Conservation (phyloP, 2,888 invertebrate species). For the Drosophila kokeensis region DNA sequence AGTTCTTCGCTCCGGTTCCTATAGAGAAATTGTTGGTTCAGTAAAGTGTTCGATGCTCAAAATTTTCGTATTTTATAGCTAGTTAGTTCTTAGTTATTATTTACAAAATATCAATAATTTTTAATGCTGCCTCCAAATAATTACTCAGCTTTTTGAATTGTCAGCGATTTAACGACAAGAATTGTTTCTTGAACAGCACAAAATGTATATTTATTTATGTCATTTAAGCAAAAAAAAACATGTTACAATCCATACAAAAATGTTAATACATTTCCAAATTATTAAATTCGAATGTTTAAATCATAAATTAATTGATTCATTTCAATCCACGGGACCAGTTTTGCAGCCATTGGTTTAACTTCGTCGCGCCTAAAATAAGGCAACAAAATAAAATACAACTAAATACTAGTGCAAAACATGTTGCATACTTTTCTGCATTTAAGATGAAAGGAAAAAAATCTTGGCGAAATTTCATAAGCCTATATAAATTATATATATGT, state of each 20-base stretch:
- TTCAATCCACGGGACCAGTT: conserved; percentile 7
- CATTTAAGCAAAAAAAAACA: conserved; percentile 27
- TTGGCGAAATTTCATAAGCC: not conserved
- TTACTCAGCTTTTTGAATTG: conserved; percentile 38
- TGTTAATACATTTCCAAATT: conserved; percentile 52
- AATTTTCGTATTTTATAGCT: conserved; percentile 45
- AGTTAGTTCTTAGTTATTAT: conserved; percentile 66
- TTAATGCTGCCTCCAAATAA: conserved; percentile 74
- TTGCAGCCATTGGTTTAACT: not conserved
- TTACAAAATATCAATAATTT: conserved; percentile 48
- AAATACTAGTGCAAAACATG: not conserved
- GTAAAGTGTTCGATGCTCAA: conserved; percentile 44
- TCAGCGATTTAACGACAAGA: conserved; percentile 32
- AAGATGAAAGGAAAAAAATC: not conserved
- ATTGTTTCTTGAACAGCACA: conserved; percentile 24
- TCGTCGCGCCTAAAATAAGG: conserved; percentile 2
- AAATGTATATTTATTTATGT: conserved; percentile 72
- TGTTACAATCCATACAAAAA: conserved; percentile 8
- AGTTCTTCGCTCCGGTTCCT: conserved; percentile 84
- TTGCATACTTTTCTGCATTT: conserved; percentile 17
- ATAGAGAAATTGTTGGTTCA: conserved; percentile 82
- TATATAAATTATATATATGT: not conserved
- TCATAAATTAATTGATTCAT: conserved; percentile 6
- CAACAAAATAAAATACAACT: conserved; percentile 1
- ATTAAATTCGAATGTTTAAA: conserved; percentile 32